Base-by-base conservation (phyloP, 2,888 invertebrate species). In the Drosophila silvestris region DNA sequence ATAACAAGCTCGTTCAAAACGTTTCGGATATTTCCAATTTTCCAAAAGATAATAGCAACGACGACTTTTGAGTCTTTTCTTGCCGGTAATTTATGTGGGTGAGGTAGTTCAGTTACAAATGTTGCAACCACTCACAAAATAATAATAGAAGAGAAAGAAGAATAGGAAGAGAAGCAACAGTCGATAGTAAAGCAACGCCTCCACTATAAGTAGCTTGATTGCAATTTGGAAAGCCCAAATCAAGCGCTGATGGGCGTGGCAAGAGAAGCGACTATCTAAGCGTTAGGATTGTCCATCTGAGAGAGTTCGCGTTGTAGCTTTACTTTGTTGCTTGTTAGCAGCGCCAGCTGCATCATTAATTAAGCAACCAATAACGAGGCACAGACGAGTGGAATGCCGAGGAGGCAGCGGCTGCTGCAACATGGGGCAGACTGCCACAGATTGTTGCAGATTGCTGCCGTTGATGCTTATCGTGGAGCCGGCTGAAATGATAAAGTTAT, bases 271-370 rank as follows among this genome's bases (percentile, higher is more conserved):
- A 28, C 56, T 57, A 66, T 52, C 53, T 41, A 37, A 71, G 71
- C 54, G 56, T 56, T 51, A 56, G 37, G 41, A 58, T 57, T 70
- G 50, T 61, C 64, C 30, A 41, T 58, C 35, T 53, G 30, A 58
- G 50, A 41, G 26, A 6, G 16, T 47, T 47, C 47, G 26, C 47
- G 47, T 47, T 47, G 47, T 4, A 28, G 26, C 47, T 47, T 47
- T 16, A 58, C 33, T 19, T 28, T 50, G 60, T 33, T 33, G 77
- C 87, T 84, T 79, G 87, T 83, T 83, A 87, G 82, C 87, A 77
- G 74, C 82, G 70, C 66, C 83, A 87, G 74, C 83, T 87, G 83
- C 85, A 70, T 77, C 87, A 87, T 83, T 83, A 83, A 83, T 83
- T 83, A 83, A 85, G 85, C 85, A 70, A 70, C 71, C 84, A 84